phyloP scores from a whole-genome alignment of 2,888 invertebrate species.

The Erebia palarica region DNA sequence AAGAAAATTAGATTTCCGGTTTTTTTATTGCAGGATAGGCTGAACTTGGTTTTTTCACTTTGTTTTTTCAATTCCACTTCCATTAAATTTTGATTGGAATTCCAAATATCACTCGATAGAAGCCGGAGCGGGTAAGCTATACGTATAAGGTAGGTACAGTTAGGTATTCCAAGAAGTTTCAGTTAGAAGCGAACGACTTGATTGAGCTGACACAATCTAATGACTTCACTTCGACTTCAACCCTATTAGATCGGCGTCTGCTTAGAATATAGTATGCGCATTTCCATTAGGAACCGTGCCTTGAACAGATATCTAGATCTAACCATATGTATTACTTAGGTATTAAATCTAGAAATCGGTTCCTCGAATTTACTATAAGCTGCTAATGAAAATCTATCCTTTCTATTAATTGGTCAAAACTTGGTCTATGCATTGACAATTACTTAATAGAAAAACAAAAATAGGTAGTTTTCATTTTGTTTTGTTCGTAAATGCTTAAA shows the following conservation, averaged over 20 bases:
- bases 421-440: too few species aligned
- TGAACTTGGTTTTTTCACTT: too few species aligned
- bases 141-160: background rate
- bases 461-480: too few species aligned
- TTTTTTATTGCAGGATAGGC: too few species aligned
- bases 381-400: background rate
- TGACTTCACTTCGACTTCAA: slow-evolving; percentile 25
- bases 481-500: too few species aligned
- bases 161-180: background rate
- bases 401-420: background rate
- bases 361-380: background rate
- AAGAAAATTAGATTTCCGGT: too few species aligned
- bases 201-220: slow-evolving; percentile 26
- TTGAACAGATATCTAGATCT: slow-evolving; percentile 1
- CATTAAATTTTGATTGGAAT: too few species aligned
- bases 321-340: too few species aligned
- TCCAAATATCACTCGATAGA: too few species aligned
- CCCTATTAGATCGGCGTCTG: slow-evolving; percentile 19
- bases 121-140: too few species aligned
- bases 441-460: too few species aligned
- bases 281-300: slow-evolving; percentile 26
- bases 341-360: background rate
- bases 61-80: too few species aligned
- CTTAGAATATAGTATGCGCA: slow-evolving; percentile 22
- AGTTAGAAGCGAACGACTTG: slow-evolving; percentile 17